Base-by-base conservation (phyloP, 2,888 invertebrate genomes). In the Chalcis sispes region DNA sequence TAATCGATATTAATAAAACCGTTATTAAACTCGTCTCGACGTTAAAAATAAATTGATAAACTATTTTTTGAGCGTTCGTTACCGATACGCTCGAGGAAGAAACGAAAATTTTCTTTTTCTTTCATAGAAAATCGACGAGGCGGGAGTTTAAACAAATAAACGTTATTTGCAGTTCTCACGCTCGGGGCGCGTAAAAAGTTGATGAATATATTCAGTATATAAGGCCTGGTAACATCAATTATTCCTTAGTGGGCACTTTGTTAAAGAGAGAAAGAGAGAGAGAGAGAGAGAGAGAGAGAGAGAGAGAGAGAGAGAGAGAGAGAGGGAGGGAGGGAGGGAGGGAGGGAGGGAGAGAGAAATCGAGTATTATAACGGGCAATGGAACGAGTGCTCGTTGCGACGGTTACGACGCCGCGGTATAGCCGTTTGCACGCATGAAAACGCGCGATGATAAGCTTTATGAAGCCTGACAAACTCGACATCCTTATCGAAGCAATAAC, bases 381-480 rank as follows among this genome's bases (percentile, higher is more conserved):
- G n/a, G 56, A 25, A 4, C 42, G 42, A 18, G 15, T 52, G 50
- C 18, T 20, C n/a, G n/a, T n/a, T n/a, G n/a, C n/a, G 8, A 32
- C 48, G 25, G 65, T 18, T 18, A 18, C 25, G 61, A 20, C 23
- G 25, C 64, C 36, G 40, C 48, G 64, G 59, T 25, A 20, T 29
- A 5, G 42, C 56, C 2, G 40, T n/a, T 32, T 48, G 65, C 70
- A 69, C 61, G 65, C 65, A 65, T 74, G 75, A 62, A 71, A 72
- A 71, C 62, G 65, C 27, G 54, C 71, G 64, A 54, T 59, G 77
- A 79, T 77, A 79, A 79, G 69, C 72, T 64, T 79, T 65, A 79
- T 75, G 69, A 71, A 72, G 56, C 40, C 46, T 73, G 70, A 72
- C 52, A 78, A 72, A 73, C 67, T 70, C 66, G 62, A 75, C 72